Conservation (phyloP, 2,797 vertebrate genomes). For the Cryptoblepharus egeriae region DNA sequence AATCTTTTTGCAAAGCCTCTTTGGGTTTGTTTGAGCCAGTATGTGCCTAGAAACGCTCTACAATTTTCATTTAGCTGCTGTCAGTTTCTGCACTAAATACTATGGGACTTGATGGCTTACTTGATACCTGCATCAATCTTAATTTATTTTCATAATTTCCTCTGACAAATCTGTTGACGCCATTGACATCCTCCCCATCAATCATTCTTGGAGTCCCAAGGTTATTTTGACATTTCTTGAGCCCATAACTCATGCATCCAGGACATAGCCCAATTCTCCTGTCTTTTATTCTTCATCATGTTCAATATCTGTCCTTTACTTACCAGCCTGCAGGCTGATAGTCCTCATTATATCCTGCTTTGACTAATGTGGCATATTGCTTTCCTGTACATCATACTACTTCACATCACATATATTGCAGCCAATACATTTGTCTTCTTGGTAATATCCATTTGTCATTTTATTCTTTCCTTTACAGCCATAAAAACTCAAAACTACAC, state of each 20-base stretch:
- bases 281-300: conserved; percentile 4
- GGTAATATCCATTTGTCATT: neutral
- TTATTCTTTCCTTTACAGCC: neutral
- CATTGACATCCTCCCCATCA: conserved; percentile 3
- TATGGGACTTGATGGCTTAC: conserved; percentile 15
- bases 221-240: conserved; percentile 32
- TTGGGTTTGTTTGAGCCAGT: neutral
- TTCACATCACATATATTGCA: neutral
- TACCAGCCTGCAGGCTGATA: neutral
- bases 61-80: neutral
- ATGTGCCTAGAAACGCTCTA: neutral
- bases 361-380: conserved; percentile 21
- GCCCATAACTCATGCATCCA: conserved; percentile 1
- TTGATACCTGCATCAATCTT: conserved; percentile 36
- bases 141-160: conserved; percentile 40
- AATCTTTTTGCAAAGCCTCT: neutral
- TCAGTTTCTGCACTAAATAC: conserved; percentile 12
- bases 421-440: conserved; percentile 14
- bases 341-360: conserved; percentile 30
- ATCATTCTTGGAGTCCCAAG: conserved; percentile 17
- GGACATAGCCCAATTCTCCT: neutral
- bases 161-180: conserved; percentile 26
- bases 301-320: conserved; percentile 18
- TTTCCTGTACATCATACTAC: neutral
- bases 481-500: neutral